These are phyloP conservation scores for Lordiphosa fenestrarum DNA, from an alignment of 2,888 invertebrate species.

Conservation along the genomic window DNA sequence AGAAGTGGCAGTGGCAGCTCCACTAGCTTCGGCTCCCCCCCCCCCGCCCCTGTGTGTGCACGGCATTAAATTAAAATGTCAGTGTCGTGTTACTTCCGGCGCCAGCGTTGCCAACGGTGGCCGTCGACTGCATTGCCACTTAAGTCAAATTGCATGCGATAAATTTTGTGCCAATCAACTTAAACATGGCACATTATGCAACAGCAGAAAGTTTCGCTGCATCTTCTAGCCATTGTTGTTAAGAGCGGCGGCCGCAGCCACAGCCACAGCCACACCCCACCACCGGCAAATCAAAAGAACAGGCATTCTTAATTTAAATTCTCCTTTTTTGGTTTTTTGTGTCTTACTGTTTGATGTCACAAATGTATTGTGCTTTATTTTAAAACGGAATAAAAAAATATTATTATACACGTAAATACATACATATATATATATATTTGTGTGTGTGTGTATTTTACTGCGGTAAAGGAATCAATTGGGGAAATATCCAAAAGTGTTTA, in stretches of 20 bases:
- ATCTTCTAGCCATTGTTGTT: constrained; percentile 14
- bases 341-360: constrained; percentile 26
- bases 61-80: constrained; percentile 73
- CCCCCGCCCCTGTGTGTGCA: constrained; percentile 30
- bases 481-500: constrained; percentile 44
- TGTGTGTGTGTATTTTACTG: constrained; percentile 23
- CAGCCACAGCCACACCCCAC: background rate
- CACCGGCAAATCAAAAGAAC: constrained; percentile 27
- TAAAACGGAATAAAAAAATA: constrained; percentile 57
- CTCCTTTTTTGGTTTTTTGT: constrained; percentile 20
- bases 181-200: constrained; percentile 63
- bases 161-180: constrained; percentile 71
- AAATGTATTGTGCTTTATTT: constrained; percentile 25
- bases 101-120: constrained; percentile 54
- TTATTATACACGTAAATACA: constrained; percentile 24
- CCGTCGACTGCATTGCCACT: constrained; percentile 50
- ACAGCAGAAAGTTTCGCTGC: constrained; percentile 16
- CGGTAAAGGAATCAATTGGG: constrained; percentile 22
- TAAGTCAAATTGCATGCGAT: constrained; percentile 74
- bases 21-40: constrained; percentile 3
- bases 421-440: constrained; percentile 19
- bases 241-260: background rate
- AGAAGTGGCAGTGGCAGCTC: constrained; percentile 18
- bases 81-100: constrained; percentile 74
- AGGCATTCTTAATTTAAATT: constrained; percentile 49